A percentile compares a stretch with the other conserved stretches of the same genome.
Evolutionary conservation across 2,888 invertebrate species (phyloP).

Genomic region (Monoplex corrugatus): DNA sequence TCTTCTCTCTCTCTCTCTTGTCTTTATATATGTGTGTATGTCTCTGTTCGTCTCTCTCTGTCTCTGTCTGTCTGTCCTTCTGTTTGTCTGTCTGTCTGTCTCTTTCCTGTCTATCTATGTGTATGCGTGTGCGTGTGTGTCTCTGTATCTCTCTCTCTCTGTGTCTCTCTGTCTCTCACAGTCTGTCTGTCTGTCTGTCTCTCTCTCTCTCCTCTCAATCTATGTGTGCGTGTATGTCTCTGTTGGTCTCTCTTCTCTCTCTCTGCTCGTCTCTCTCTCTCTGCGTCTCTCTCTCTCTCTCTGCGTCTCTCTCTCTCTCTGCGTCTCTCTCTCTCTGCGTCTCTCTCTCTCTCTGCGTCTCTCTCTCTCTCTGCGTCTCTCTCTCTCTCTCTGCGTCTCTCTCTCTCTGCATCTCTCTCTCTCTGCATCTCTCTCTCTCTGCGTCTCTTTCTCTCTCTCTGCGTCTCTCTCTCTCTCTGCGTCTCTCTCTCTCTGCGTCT

Average conservation of each 20-base stretch:
- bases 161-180: neutral
- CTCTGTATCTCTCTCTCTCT: neutral
- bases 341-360: neutral
- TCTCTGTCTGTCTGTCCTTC: neutral
- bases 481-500: neutral
- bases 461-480: neutral
- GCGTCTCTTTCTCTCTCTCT: neutral
- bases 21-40: neutral
- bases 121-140: conserved; percentile 4
- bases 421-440: neutral
- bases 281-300: neutral
- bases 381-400: neutral
- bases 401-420: neutral
- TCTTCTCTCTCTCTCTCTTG: neutral
- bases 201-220: too few relatives aligned
- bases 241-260: neutral
- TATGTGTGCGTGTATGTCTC: neutral
- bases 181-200: neutral
- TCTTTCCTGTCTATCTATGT: neutral
- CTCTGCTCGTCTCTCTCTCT: neutral
- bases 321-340: neutral
- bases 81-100: neutral
- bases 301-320: neutral
- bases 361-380: neutral
- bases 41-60: neutral